These are phyloP conservation scores for Muntiacus muntjak DNA, from an alignment of 2,113 vertebrate genomes.

Conservation along the genomic window DNA sequence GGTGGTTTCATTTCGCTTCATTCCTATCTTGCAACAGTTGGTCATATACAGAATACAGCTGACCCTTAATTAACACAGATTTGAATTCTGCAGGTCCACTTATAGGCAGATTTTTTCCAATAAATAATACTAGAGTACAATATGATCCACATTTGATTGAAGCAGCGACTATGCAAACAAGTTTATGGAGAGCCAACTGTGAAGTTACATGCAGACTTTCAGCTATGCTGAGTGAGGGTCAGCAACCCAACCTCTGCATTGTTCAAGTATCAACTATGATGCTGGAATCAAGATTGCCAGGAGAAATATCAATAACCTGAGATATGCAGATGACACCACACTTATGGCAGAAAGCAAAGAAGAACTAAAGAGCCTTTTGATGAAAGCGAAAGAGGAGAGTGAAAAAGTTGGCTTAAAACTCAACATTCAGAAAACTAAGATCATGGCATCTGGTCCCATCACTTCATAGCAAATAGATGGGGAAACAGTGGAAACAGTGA, in stretches of 20 bases:
- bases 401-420: not conserved
- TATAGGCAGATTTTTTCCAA: not conserved
- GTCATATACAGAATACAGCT: not conserved
- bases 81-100: not conserved
- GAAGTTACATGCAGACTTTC: not conserved
- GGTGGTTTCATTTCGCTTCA: not conserved
- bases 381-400: not conserved
- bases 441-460: not conserved
- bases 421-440: not conserved
- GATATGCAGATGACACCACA: not conserved
- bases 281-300: not conserved
- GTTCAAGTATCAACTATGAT: not conserved
- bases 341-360: not conserved
- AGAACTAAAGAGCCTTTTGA: not conserved
- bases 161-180: not conserved
- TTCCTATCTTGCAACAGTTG: not conserved
- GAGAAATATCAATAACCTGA: not conserved
- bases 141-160: not conserved
- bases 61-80: not conserved
- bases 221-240: not conserved
- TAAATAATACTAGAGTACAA: not conserved
- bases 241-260: not conserved
- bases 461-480: not conserved
- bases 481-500: not conserved
- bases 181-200: not conserved